Evolutionary conservation across 2,797 vertebrate species (phyloP).

Genomic region (Myripristis jacobus): DNA sequence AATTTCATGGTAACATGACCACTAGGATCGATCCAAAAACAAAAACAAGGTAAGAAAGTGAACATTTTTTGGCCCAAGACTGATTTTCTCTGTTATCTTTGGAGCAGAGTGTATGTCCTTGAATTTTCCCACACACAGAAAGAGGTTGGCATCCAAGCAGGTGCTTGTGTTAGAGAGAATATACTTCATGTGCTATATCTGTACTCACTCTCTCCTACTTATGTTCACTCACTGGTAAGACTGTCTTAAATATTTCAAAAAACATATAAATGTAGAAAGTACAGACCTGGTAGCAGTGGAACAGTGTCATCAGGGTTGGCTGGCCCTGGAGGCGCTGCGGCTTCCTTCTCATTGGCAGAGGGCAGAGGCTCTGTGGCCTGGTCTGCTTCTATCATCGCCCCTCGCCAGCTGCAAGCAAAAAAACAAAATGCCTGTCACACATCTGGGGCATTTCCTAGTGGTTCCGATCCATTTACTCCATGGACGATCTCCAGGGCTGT

Average conservation of each 20-base stretch:
- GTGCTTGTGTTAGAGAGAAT: no score
- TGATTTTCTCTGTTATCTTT: no score
- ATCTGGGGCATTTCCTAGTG: neutral
- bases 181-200: no score
- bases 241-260: neutral
- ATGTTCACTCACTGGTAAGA: no score
- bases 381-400: constrained; percentile 91
- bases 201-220: no score
- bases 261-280: neutral
- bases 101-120: no score
- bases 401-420: constrained; percentile 87
- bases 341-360: constrained; percentile 76
- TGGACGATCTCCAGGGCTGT: neutral
- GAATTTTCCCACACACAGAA: no score
- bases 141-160: no score
- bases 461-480: neutral
- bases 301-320: constrained; percentile 36
- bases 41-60: no score
- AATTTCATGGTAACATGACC: no score
- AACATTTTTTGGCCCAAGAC: no score
- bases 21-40: no score
- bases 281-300: constrained; percentile 67
- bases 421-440: neutral
- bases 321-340: constrained; percentile 37
- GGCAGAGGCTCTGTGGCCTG: constrained; percentile 83